These are phyloP conservation scores for Julus scandinavius DNA, from an alignment of 2,888 invertebrate genomes.

Conservation along the genomic window DNA sequence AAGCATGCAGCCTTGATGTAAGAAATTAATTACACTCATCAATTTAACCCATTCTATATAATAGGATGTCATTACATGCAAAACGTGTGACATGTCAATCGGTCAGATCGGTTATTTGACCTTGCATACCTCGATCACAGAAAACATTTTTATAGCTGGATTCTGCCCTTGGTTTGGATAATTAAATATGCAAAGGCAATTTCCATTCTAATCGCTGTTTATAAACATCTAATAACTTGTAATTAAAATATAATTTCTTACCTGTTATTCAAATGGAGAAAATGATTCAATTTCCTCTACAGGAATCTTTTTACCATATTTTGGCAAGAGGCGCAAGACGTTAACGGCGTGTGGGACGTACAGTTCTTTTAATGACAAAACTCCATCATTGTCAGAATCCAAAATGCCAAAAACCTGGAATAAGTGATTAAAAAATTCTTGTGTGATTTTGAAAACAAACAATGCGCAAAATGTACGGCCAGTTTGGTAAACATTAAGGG, in stretches of 20 bases:
- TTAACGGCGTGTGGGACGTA: background rate
- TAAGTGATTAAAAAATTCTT: background rate
- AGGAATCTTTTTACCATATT: conserved; percentile 23
- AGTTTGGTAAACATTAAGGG: no score
- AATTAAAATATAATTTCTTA: background rate
- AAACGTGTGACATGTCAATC: background rate
- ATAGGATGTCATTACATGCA: background rate
- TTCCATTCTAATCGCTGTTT: background rate
- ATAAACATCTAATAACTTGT: background rate
- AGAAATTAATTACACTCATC: background rate
- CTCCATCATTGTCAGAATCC: conserved; percentile 41
- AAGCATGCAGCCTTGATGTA: background rate
- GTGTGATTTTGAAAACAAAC: no score
- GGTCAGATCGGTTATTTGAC: background rate
- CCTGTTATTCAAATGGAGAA: conserved; percentile 28
- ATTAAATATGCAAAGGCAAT: background rate
- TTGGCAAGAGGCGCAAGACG: conserved; percentile 48
- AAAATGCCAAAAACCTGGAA: conserved; percentile 51
- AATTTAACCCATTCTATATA: background rate
- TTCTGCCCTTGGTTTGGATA: no score
- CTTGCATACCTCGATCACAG: background rate
- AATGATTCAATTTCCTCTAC: background rate
- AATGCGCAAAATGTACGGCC: no score
- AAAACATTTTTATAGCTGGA: no score
- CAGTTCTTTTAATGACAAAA: conserved; percentile 37